A percentile compares a stretch with the other conserved stretches of the same genome.
Conservation (phyloP, 2,113 vertebrate genomes). For the Panthera leo region DNA sequence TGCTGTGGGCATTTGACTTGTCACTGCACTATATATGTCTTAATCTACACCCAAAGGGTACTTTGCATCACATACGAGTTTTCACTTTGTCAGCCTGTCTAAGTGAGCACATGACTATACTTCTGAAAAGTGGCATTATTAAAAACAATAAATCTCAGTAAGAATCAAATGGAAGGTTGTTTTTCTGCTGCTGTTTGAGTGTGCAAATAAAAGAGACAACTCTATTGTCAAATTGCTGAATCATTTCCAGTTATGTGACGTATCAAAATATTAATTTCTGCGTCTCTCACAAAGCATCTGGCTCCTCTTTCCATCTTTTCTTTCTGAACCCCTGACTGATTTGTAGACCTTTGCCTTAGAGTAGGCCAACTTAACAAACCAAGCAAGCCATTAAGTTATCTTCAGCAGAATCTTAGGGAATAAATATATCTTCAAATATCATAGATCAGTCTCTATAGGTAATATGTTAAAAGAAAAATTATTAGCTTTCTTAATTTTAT, state of each 20-base stretch:
- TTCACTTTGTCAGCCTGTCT: slow-evolving; percentile 84
- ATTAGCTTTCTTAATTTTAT: background rate
- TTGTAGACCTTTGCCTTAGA: background rate
- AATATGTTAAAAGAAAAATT: background rate
- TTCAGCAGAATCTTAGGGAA: background rate
- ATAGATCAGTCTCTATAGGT: background rate
- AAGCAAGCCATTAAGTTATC: background rate
- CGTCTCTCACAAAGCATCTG: background rate
- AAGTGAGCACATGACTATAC: slow-evolving; percentile 82
- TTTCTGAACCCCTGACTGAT: background rate
- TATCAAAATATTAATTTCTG: background rate
- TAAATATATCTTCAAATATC: background rate
- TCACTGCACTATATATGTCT: slow-evolving; percentile 75
- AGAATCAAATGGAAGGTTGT: slow-evolving; percentile 79
- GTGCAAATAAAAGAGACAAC: slow-evolving; percentile 70
- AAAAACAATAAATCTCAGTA: slow-evolving; percentile 84
- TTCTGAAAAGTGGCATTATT: slow-evolving; percentile 84
- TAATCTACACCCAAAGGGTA: slow-evolving; percentile 74
- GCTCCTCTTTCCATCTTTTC: background rate
- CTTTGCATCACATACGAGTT: slow-evolving; percentile 81
- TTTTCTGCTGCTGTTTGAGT: slow-evolving; percentile 80
- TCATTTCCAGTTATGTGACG: slow-evolving; percentile 8
- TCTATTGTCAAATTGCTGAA: slow-evolving; percentile 59
- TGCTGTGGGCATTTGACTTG: slow-evolving; percentile 52
- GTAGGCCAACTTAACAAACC: background rate